Evolutionary conservation across 2,888 invertebrate genomes (phyloP).

Genomic region (Oscheius myriophilus): DNA sequence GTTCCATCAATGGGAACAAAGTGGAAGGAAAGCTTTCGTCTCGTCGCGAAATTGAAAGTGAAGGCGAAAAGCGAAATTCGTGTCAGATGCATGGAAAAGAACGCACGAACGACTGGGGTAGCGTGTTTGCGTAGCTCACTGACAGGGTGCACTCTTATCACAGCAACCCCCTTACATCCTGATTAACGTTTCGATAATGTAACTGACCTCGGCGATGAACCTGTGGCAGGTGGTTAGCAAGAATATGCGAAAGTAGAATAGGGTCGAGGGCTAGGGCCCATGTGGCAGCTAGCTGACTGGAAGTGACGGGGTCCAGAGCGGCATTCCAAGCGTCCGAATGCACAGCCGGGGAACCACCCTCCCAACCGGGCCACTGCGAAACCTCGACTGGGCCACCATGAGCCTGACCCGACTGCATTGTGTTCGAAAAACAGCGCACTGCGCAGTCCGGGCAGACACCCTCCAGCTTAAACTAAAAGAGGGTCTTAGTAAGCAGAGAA

Average conservation of each 20-base stretch:
- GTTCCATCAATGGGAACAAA: too few species aligned
- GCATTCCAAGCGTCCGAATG: slow-evolving; percentile 8
- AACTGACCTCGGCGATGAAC: slow-evolving; percentile 32
- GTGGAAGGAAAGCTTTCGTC: too few species aligned
- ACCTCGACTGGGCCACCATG: slow-evolving; percentile 20
- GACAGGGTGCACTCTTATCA: too few species aligned
- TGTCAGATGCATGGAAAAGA: too few species aligned
- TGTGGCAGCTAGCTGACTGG: slow-evolving; percentile 27
- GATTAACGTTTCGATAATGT: too few species aligned
- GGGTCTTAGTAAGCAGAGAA: neutral
- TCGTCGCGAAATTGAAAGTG: too few species aligned
- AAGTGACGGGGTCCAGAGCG: slow-evolving; percentile 17
- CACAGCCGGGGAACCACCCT: neutral
- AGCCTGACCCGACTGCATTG: slow-evolving; percentile 25
- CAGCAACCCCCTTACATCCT: too few species aligned
- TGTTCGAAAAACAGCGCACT: slow-evolving; percentile 36
- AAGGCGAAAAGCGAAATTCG: too few species aligned
- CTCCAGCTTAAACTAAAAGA: slow-evolving; percentile 46
- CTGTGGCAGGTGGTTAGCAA: slow-evolving; percentile 36
- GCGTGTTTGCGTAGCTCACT: too few species aligned
- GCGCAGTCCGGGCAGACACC: slow-evolving; percentile 51
- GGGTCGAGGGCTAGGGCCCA: slow-evolving; percentile 48
- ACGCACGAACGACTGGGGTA: too few species aligned
- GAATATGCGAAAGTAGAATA: slow-evolving; percentile 43
- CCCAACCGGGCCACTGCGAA: slow-evolving; percentile 16